Conservation (phyloP, 1,140 invertebrate genomes). For the Lordiphosa mommai region DNA sequence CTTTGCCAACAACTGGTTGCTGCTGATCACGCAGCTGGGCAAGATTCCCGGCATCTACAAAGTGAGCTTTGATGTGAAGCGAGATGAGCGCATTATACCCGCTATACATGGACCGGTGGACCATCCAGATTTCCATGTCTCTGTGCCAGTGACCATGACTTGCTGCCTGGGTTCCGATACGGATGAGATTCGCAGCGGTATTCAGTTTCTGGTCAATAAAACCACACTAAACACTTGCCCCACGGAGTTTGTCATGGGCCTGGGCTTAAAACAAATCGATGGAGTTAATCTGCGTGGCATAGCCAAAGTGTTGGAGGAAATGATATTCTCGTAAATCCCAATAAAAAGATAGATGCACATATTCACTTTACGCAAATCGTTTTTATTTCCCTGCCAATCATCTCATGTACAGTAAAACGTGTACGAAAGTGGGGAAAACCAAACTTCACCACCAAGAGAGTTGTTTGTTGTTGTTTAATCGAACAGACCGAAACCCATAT, state of each 20-base stretch:
- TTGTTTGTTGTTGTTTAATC: constrained; percentile 82
- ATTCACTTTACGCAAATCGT: constrained; percentile 31
- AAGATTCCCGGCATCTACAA: constrained; percentile 61
- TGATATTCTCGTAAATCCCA: constrained; percentile 19
- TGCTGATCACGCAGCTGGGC: constrained; percentile 65
- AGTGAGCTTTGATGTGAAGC: constrained; percentile 57
- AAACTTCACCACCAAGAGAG: constrained; percentile 29
- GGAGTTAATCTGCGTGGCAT: constrained; percentile 43
- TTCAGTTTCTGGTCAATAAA: constrained; percentile 67
- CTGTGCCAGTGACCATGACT: constrained; percentile 60
- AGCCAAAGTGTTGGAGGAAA: constrained; percentile 42
- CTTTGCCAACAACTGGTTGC: constrained; percentile 66
- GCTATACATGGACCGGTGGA: constrained; percentile 36
- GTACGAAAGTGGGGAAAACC: constrained; percentile 52
- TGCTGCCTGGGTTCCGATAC: constrained; percentile 52
- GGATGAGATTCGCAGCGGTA: constrained; percentile 58
- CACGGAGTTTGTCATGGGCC: constrained; percentile 49
- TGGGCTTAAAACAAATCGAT: constrained; percentile 59
- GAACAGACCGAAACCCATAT: constrained; percentile 96
- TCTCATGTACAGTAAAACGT: constrained; percentile 74
- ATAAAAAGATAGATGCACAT: neutral
- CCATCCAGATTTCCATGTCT: constrained; percentile 41
- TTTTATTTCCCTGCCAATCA: constrained; percentile 60
- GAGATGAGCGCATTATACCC: constrained; percentile 24
- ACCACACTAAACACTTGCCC: constrained; percentile 53